Percentiles rank a stretch among this genome's conserved stretches.
Evolutionary conservation across 2,797 vertebrate genomes (phyloP).

Genomic region (Arrhamphus sclerolepis): DNA sequence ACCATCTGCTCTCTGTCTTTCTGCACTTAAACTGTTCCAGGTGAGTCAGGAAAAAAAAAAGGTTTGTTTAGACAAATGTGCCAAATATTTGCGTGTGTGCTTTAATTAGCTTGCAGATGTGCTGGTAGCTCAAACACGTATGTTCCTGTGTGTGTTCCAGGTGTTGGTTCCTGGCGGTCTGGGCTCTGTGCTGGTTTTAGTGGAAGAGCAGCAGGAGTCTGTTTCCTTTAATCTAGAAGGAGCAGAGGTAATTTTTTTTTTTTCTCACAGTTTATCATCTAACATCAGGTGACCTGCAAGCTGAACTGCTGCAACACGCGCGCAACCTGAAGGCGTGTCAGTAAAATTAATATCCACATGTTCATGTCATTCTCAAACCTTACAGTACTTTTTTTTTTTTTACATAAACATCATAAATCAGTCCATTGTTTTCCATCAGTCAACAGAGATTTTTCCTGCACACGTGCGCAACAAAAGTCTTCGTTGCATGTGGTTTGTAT

Average conservation of each 20-base stretch:
- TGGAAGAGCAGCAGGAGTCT: conserved; percentile 75
- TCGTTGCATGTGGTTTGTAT: conserved; percentile 33
- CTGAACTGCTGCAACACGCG: too few relatives aligned
- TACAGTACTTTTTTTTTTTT: too few relatives aligned
- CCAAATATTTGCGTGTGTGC: conserved; percentile 30
- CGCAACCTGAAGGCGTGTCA: too few relatives aligned
- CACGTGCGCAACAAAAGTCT: neutral
- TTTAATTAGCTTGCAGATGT: conserved; percentile 35
- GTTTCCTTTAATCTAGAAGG: conserved; percentile 57
- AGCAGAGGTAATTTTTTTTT: too few relatives aligned
- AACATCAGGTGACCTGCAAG: neutral
- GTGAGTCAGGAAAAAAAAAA: conserved; percentile 56
- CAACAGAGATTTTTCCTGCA: neutral
- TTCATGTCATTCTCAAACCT: too few relatives aligned
- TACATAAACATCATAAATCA: too few relatives aligned
- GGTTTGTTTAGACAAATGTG: conserved; percentile 15
- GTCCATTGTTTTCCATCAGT: conserved; percentile 10
- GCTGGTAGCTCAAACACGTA: conserved; percentile 18
- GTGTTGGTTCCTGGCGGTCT: conserved; percentile 72
- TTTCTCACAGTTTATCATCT: conserved; percentile 2
- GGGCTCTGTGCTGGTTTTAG: conserved; percentile 78
- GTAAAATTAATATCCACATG: too few relatives aligned
- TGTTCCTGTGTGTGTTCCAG: conserved; percentile 53
- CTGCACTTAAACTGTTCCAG: conserved; percentile 80
- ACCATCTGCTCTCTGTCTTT: conserved; percentile 64